phyloP scores from a whole-genome alignment of 2,888 invertebrate genomes.

The Nebria salina region DNA sequence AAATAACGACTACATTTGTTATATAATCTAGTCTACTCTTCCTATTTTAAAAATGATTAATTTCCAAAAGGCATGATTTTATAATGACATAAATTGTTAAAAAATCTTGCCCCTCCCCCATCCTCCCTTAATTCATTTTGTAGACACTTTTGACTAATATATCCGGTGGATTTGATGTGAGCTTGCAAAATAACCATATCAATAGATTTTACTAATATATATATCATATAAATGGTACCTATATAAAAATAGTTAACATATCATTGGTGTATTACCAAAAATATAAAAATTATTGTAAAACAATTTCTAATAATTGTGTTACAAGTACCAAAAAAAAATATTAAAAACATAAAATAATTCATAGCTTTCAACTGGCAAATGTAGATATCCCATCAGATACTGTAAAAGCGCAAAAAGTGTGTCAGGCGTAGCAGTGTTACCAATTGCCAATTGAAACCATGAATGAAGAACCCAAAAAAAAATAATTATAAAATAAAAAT shows the following conservation, averaged over 20 bases:
- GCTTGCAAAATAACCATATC: conserved; percentile 49
- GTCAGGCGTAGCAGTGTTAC: conserved; percentile 34
- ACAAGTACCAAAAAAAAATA: background rate
- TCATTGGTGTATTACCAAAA: background rate
- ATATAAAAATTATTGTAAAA: background rate
- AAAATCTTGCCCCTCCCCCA: background rate
- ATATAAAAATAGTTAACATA: conserved; percentile 22
- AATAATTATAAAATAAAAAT: conserved; percentile 9
- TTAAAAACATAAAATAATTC: background rate
- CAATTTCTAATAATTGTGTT: background rate
- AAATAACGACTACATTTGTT: background rate
- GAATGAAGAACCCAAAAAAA: conserved; percentile 17
- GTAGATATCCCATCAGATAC: conserved; percentile 30
- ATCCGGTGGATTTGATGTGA: conserved; percentile 43
- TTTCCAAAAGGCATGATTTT: background rate
- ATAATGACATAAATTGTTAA: background rate
- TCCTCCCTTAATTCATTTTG: too few relatives aligned
- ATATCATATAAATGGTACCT: conserved; percentile 7
- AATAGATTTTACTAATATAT: conserved; percentile 43
- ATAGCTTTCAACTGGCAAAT: conserved; percentile 29
- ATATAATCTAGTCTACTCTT: background rate
- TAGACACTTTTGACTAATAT: background rate
- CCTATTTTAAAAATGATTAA: background rate
- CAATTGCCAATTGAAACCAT: conserved; percentile 30
- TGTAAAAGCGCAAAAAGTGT: conserved; percentile 30